Evolutionary conservation across 1,140 invertebrate species (phyloP).

Genomic region (Penaeus vannamei): DNA sequence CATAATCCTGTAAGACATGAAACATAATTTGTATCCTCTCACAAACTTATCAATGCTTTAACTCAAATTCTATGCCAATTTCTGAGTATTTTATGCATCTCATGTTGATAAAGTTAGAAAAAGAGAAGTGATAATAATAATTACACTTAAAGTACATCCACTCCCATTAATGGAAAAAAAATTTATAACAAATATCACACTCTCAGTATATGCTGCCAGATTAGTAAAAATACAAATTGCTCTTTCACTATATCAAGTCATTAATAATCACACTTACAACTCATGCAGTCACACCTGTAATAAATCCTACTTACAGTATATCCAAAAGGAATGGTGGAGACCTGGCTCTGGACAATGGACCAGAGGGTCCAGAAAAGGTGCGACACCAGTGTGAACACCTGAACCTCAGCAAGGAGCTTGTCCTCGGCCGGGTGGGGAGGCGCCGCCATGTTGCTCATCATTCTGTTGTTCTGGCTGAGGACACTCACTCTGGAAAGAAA

Average conservation of each 20-base stretch:
- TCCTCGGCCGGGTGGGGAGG: constrained; percentile 69
- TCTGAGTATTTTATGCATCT: too few species aligned
- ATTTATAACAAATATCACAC: too few species aligned
- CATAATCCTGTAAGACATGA: constrained; percentile 42
- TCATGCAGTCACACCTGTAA: background rate
- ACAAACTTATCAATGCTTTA: too few species aligned
- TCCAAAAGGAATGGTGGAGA: constrained; percentile 92
- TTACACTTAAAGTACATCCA: too few species aligned
- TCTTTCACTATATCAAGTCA: too few species aligned
- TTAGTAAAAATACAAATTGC: too few species aligned
- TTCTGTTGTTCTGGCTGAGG: background rate
- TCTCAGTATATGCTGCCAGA: too few species aligned
- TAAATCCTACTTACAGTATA: constrained; percentile 82
- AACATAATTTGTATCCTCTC: background rate
- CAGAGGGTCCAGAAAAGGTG: constrained; percentile 95
- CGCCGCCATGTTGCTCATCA: background rate
- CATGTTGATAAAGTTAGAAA: too few species aligned
- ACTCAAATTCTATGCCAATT: too few species aligned
- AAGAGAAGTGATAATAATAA: too few species aligned
- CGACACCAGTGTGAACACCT: constrained; percentile 87
- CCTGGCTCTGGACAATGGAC: constrained; percentile 89
- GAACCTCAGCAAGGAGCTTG: constrained; percentile 82
- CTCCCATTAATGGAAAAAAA: too few species aligned
- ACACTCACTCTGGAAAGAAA: too few species aligned
- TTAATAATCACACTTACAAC: background rate